Evolutionary conservation across 2,797 vertebrate species (phyloP).

Genomic region (Babyrousa celebensis): DNA sequence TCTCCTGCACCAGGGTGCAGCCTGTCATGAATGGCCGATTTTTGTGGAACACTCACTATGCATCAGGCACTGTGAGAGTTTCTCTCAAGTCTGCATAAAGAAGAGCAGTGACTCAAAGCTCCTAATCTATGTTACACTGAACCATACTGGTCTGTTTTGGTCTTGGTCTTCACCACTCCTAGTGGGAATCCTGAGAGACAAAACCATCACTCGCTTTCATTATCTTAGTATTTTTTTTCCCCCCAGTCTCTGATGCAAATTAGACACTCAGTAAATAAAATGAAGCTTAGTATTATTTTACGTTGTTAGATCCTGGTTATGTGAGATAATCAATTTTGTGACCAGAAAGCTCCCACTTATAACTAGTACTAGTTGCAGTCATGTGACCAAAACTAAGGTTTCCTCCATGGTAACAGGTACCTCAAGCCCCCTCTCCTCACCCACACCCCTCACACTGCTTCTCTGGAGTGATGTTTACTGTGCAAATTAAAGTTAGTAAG

Average conservation of each 20-base stretch:
- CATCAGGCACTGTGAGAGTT: neutral
- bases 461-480: neutral
- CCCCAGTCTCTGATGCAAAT: neutral
- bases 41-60: neutral
- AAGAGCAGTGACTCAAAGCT: neutral
- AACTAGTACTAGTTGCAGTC: neutral
- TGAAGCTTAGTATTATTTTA: neutral
- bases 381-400: neutral
- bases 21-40: neutral
- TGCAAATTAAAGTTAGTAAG: constrained; percentile 4
- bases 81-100: neutral
- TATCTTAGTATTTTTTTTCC: constrained; percentile 1
- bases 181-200: neutral
- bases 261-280: neutral
- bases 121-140: neutral
- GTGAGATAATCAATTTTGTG: neutral
- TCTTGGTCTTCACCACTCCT: neutral
- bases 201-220: neutral
- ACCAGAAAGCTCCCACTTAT: neutral
- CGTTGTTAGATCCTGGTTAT: neutral
- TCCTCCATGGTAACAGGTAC: neutral
- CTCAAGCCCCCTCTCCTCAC: neutral
- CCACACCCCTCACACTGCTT: neutral
- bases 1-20: neutral
- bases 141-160: neutral